Percentiles rank a stretch among this genome's conserved stretches.
Conservation (phyloP, 2,888 invertebrate genomes). For the Scaptomyza caliginosa region DNA sequence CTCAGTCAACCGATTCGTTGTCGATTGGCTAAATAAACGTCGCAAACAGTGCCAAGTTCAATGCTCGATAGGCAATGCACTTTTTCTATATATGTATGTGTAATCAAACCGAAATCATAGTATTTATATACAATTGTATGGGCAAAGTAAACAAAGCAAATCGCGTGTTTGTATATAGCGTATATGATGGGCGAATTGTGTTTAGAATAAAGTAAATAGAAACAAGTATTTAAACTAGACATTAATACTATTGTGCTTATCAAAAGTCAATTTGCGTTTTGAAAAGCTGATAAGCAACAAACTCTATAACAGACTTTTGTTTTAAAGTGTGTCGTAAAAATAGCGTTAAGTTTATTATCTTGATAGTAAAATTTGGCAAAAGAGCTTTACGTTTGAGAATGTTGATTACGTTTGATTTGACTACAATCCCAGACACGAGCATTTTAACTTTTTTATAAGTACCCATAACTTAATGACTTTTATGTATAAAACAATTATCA, state of each 20-base stretch:
- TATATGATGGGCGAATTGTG: neutral
- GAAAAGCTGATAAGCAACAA: slow-evolving; percentile 22
- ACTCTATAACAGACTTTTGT: neutral
- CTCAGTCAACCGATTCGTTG: slow-evolving; percentile 18
- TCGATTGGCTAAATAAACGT: slow-evolving; percentile 11
- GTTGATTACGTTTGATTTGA: slow-evolving; percentile 1
- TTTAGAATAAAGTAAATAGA: slow-evolving; percentile 2
- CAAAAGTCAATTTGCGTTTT: slow-evolving; percentile 25
- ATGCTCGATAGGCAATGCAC: slow-evolving; percentile 64
- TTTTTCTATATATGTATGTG: slow-evolving; percentile 23
- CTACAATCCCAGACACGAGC: neutral
- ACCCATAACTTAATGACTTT: slow-evolving; percentile 15
- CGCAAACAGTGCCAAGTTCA: slow-evolving; percentile 56
- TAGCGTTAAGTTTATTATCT: slow-evolving; percentile 21
- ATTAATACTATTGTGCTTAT: slow-evolving; percentile 27
- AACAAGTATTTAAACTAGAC: slow-evolving; percentile 10
- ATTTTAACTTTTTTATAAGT: neutral
- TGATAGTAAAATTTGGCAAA: slow-evolving; percentile 26
- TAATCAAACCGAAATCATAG: neutral
- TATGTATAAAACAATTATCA: slow-evolving; percentile 4
- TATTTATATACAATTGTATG: neutral
- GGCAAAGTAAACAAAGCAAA: slow-evolving; percentile 11
- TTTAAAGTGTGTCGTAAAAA: slow-evolving; percentile 7
- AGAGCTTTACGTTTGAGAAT: slow-evolving; percentile 6
- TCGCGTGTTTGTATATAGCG: neutral